These are phyloP conservation scores for Plumapathes pennacea DNA, from an alignment of 92 coral and sea anemone genomes.

Conservation along the genomic window DNA sequence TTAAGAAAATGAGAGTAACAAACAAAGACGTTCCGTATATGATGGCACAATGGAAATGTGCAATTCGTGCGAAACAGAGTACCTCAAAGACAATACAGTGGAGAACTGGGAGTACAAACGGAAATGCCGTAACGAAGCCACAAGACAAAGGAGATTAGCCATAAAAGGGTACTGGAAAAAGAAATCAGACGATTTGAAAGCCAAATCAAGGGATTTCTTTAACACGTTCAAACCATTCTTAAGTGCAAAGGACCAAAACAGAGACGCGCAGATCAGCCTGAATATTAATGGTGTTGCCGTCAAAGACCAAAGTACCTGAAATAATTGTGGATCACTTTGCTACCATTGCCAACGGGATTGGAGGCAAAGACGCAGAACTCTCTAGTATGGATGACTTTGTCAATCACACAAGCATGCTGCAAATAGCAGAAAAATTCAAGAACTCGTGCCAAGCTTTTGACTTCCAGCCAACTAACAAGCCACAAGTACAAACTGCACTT, in stretches of 20 bases:
- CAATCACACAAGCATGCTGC: too few relatives aligned
- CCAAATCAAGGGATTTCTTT: conserved; percentile 3
- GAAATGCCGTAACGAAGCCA: conserved; percentile 24
- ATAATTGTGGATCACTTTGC: conserved; percentile 19
- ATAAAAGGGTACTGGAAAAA: conserved; percentile 13
- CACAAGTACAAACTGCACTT: conserved; percentile 5
- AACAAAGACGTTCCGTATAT: conserved; percentile 20
- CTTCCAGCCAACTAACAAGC: neutral
- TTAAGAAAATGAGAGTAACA: conserved; percentile 15
- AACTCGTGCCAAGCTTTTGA: conserved; percentile 6
- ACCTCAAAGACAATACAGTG: conserved; percentile 2
- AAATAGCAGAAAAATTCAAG: too few relatives aligned
- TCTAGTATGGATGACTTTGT: conserved; percentile 22
- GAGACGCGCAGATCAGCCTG: conserved; percentile 1
- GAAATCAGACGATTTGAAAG: conserved; percentile 1
- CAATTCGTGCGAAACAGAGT: conserved; percentile 27
- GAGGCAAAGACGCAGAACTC: conserved; percentile 22
- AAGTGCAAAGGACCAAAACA: conserved; percentile 3
- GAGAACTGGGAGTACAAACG: conserved; percentile 25
- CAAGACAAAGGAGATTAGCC: conserved; percentile 5
- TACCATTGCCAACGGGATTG: conserved; percentile 23
- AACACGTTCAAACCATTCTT: conserved; percentile 42
- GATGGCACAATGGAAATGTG: conserved; percentile 24
- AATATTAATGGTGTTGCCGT: conserved; percentile 4
- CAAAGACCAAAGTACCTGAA: conserved; percentile 20